These are phyloP conservation scores for Hirudo medicinalis DNA, from an alignment of 1,140 invertebrate genomes.

Conservation along the genomic window DNA sequence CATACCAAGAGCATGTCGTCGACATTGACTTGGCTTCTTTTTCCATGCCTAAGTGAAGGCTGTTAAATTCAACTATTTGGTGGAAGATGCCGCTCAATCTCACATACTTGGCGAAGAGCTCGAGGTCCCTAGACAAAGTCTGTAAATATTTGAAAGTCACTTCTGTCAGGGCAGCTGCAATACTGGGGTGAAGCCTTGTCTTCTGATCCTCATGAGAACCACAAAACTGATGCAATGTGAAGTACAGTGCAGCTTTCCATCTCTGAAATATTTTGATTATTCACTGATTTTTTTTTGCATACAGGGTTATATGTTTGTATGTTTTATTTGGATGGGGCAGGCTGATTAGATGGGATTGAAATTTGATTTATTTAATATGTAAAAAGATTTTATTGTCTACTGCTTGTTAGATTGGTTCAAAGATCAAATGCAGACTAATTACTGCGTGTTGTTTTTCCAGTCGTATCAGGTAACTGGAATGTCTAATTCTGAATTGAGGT, in stretches of 20 bases:
- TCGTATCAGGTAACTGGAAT: no score
- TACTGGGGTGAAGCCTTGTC: not conserved
- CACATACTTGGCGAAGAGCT: not conserved
- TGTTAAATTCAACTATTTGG: not conserved
- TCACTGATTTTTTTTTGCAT: no score
- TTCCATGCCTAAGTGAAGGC: not conserved
- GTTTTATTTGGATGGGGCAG: no score
- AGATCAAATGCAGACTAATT: no score
- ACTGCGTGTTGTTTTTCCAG: no score
- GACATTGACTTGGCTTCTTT: slow-evolving; percentile 7
- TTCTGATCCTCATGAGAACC: not conserved
- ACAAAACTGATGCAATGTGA: not conserved
- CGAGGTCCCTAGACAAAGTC: not conserved
- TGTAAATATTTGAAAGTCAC: not conserved
- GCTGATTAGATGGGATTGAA: no score
- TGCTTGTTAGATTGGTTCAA: no score
- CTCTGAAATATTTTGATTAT: not conserved
- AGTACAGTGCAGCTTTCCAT: slow-evolving; percentile 10
- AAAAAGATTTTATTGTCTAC: no score
- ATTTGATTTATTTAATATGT: no score
- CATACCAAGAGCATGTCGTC: not conserved
- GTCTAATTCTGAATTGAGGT: no score
- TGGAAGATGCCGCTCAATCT: not conserved
- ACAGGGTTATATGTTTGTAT: no score
- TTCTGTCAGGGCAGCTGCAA: not conserved